Percentiles rank a stretch among this genome's conserved stretches.
Evolutionary conservation across 2,113 vertebrate species (phyloP).

Genomic region (Scomber scombrus): DNA sequence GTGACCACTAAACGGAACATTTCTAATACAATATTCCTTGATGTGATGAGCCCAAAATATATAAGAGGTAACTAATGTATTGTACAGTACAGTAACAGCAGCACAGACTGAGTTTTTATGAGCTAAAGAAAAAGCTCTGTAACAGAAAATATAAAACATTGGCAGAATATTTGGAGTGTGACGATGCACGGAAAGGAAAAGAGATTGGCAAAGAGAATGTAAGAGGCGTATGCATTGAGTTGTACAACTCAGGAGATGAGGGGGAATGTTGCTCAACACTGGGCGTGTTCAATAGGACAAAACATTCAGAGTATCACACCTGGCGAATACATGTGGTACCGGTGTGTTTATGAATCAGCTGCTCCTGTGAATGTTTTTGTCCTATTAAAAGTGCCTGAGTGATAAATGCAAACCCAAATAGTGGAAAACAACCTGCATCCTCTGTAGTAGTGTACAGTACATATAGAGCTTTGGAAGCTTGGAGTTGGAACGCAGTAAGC

Average conservation of each 20-base stretch:
- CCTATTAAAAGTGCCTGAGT: conserved; percentile 64
- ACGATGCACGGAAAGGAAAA: not conserved
- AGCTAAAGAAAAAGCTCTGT: conserved; percentile 54
- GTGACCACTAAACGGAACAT: conserved; percentile 45
- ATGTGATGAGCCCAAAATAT: conserved; percentile 56
- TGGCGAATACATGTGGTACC: not conserved
- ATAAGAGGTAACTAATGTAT: conserved; percentile 82
- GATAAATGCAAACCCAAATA: conserved; percentile 39
- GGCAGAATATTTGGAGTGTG: not conserved
- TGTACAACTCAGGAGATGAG: conserved; percentile 37
- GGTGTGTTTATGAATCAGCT: conserved; percentile 10
- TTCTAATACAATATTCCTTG: conserved; percentile 52
- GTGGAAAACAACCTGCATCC: conserved; percentile 59
- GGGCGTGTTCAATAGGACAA: conserved; percentile 63
- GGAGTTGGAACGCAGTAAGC: conserved; percentile 71
- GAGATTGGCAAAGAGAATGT: conserved; percentile 45
- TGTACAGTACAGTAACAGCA: conserved; percentile 83
- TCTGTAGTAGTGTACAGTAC: conserved; percentile 62
- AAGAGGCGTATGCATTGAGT: conserved; percentile 46
- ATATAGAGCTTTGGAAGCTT: conserved; percentile 74
- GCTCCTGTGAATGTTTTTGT: conserved; percentile 55
- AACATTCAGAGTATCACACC: conserved; percentile 46
- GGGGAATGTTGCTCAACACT: conserved; percentile 60
- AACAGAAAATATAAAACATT: conserved; percentile 44
- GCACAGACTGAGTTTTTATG: conserved; percentile 71